These are phyloP conservation scores for Gymnothorax javanicus DNA, from an alignment of 2,797 vertebrate species.

Conservation along the genomic window DNA sequence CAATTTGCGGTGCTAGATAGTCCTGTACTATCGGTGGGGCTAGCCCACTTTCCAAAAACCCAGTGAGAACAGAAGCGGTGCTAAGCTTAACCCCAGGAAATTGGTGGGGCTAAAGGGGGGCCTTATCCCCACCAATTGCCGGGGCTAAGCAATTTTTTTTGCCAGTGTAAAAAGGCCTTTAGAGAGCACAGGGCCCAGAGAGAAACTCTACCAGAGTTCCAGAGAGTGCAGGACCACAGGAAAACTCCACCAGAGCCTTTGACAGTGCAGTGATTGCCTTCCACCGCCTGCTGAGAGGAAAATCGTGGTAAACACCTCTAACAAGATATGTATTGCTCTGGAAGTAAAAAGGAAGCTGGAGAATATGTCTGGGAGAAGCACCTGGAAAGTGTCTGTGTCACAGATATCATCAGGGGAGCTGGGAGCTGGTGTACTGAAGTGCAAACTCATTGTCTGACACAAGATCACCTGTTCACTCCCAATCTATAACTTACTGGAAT, in stretches of 20 bases:
- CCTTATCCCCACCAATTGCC: too few relatives aligned
- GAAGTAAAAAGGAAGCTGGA: slow-evolving; percentile 36
- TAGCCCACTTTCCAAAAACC: too few relatives aligned
- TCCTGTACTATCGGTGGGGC: too few relatives aligned
- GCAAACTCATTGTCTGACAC: slow-evolving; percentile 29
- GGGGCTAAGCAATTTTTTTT: too few relatives aligned
- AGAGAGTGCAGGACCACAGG: neutral
- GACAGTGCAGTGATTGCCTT: neutral
- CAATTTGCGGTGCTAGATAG: too few relatives aligned
- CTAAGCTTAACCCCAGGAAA: too few relatives aligned
- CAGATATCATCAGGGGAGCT: neutral
- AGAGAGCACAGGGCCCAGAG: too few relatives aligned
- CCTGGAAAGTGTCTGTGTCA: slow-evolving; percentile 47
- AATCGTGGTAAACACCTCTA: slow-evolving; percentile 17
- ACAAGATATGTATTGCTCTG: slow-evolving; percentile 32
- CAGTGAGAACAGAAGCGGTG: too few relatives aligned
- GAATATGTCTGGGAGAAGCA: slow-evolving; percentile 39
- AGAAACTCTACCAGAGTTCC: too few relatives aligned
- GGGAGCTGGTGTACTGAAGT: slow-evolving; percentile 24
- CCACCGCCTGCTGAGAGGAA: neutral
- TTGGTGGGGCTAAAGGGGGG: too few relatives aligned
- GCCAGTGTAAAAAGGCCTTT: too few relatives aligned
- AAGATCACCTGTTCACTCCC: slow-evolving; percentile 37
- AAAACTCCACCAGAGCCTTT: neutral
- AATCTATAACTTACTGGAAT: slow-evolving; percentile 49